A percentile compares a stretch with the other conserved stretches of the same genome.
Evolutionary conservation across 1,140 invertebrate genomes (phyloP).

Genomic region (Sesamia nonagrioides): DNA sequence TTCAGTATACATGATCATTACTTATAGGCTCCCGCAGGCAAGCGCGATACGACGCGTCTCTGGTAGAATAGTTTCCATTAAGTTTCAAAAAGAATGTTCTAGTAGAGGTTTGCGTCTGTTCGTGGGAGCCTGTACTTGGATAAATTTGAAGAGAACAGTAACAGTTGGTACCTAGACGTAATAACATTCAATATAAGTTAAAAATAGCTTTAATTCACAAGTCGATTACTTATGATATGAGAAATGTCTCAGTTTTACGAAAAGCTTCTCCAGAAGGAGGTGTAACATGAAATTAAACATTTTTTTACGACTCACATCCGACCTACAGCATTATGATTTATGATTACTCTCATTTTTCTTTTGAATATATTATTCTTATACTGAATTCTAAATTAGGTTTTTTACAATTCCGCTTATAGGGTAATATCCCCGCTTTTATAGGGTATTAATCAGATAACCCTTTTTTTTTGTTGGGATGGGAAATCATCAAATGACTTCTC

Average conservation of each 20-base stretch:
- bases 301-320: not conserved
- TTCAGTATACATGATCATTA: no score
- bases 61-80: no score
- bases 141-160: not conserved
- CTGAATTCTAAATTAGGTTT: not conserved
- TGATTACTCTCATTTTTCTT: not conserved
- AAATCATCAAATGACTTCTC: no score
- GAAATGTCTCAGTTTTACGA: slow-evolving; percentile 5
- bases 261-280: not conserved
- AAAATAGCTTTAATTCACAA: slow-evolving; percentile 1
- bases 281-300: not conserved
- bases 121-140: no score
- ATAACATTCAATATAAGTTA: not conserved
- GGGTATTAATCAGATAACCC: no score
- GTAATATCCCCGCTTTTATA: not conserved
- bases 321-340: not conserved
- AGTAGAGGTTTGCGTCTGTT: no score
- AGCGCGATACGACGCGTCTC: no score
- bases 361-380: slow-evolving; percentile 9
- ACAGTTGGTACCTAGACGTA: not conserved
- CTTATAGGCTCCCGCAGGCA: no score
- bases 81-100: no score
- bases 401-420: no score
- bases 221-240: not conserved
- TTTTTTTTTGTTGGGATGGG: no score